phyloP scores from a whole-genome alignment of 2,888 invertebrate species.

The Azorinus chamasolen region DNA sequence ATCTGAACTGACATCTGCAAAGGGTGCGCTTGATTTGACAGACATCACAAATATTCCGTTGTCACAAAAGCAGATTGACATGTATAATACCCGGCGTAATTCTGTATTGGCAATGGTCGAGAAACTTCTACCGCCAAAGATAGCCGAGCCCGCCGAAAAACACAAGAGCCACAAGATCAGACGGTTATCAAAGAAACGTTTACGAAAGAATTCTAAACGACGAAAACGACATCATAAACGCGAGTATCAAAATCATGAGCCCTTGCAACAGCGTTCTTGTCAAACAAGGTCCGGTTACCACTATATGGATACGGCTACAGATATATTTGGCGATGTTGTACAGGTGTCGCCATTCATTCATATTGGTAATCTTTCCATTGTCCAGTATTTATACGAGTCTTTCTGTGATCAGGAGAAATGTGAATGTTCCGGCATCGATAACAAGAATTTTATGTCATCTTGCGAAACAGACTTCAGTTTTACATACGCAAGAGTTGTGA shows the following conservation, averaged over 20 bases:
- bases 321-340: constrained; percentile 33
- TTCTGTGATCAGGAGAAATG: constrained; percentile 36
- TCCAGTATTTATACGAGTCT: constrained; percentile 35
- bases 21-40: too few relatives aligned
- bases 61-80: too few relatives aligned
- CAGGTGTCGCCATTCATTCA: constrained; percentile 18
- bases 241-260: neutral
- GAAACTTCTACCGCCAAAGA: too few relatives aligned
- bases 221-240: constrained; percentile 2
- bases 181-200: too few relatives aligned
- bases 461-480: constrained; percentile 38
- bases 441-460: constrained; percentile 6
- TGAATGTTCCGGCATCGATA: constrained; percentile 28
- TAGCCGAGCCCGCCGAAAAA: too few relatives aligned
- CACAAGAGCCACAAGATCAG: too few relatives aligned
- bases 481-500: constrained; percentile 32
- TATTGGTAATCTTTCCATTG: constrained; percentile 10
- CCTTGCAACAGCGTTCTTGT: constrained; percentile 2
- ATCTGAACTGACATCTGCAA: too few relatives aligned
- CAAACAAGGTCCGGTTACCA: constrained; percentile 1
- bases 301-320: constrained; percentile 8
- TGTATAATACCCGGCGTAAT: too few relatives aligned
- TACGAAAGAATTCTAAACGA: neutral
- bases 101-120: too few relatives aligned
- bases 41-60: too few relatives aligned